Conservation (phyloP, 2,888 invertebrate genomes). For the Scrobipalpa atriplicella region DNA sequence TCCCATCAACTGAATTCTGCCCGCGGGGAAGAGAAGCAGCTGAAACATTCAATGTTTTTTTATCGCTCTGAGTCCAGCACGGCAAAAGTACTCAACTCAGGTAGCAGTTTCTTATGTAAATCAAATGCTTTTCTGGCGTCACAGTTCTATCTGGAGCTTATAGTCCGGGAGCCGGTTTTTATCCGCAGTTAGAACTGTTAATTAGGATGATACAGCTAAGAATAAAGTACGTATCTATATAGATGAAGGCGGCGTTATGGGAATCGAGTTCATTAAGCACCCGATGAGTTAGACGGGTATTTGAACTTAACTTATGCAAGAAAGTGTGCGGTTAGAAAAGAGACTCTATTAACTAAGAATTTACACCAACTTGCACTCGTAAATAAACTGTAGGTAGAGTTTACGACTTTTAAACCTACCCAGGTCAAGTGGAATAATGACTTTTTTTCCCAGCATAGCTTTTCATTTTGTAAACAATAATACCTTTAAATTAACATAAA, state of each 20-base stretch:
- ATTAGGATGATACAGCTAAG: conserved; percentile 16
- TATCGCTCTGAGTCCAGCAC: neutral
- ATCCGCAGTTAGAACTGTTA: conserved; percentile 15
- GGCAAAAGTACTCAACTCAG: neutral
- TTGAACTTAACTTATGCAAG: conserved; percentile 5
- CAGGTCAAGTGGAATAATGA: too few species aligned
- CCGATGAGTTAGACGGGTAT: neutral
- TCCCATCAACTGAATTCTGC: too few species aligned
- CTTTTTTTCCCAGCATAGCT: too few species aligned
- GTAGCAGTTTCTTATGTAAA: conserved; percentile 16
- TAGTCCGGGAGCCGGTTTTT: conserved; percentile 17
- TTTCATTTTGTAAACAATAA: too few species aligned
- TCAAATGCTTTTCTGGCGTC: neutral
- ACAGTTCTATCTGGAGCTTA: neutral
- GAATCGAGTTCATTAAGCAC: conserved; percentile 12
- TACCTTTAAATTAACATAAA: too few species aligned
- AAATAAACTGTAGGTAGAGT: neutral
- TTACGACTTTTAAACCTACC: too few species aligned
- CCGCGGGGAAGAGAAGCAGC: too few species aligned
- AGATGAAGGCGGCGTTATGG: neutral
- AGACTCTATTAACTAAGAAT: neutral
- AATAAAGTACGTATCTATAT: conserved; percentile 20
- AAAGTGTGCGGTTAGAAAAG: neutral
- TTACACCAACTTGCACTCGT: neutral
- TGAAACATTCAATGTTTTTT: too few species aligned